Percentiles rank a stretch among this genome's conserved stretches.
Evolutionary conservation across 2,113 vertebrate species (phyloP).

Genomic region (Esox niger): DNA sequence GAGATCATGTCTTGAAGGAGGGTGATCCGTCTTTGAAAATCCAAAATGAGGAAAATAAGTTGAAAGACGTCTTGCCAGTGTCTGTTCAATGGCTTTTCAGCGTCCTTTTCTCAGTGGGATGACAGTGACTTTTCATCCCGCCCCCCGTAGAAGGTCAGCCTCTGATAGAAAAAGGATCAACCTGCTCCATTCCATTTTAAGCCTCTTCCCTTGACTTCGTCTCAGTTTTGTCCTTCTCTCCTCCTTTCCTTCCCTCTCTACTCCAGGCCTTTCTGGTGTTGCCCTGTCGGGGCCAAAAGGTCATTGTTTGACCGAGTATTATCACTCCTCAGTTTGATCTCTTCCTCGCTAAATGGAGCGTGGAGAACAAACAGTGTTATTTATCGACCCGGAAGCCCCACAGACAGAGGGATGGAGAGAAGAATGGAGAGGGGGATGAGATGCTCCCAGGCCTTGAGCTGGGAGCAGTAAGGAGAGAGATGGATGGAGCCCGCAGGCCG

Average conservation of each 20-base stretch:
- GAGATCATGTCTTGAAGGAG: no score
- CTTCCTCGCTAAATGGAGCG: slow-evolving; percentile 30
- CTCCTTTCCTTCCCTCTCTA: not conserved
- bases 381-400: slow-evolving; percentile 20
- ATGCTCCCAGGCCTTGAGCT: not conserved
- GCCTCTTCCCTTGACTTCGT: no score
- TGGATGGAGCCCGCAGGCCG: not conserved
- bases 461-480: not conserved
- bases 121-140: no score
- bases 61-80: no score
- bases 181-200: no score
- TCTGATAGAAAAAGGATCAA: no score
- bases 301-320: not conserved
- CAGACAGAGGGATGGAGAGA: not conserved
- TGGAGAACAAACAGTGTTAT: slow-evolving; percentile 29
- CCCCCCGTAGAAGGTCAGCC: no score
- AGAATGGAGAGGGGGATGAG: no score
- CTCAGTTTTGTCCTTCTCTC: slow-evolving; percentile 3
- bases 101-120: no score
- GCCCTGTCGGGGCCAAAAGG: slow-evolving; percentile 4
- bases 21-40: no score
- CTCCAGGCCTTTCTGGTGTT: slow-evolving; percentile 3
- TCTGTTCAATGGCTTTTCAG: no score
- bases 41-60: no score
- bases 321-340: slow-evolving; percentile 14